A percentile compares a stretch with the other conserved stretches of the same genome.
These are phyloP conservation scores for Amphipoea lucens DNA, from an alignment of 2,888 invertebrate genomes.

Conservation along the genomic window DNA sequence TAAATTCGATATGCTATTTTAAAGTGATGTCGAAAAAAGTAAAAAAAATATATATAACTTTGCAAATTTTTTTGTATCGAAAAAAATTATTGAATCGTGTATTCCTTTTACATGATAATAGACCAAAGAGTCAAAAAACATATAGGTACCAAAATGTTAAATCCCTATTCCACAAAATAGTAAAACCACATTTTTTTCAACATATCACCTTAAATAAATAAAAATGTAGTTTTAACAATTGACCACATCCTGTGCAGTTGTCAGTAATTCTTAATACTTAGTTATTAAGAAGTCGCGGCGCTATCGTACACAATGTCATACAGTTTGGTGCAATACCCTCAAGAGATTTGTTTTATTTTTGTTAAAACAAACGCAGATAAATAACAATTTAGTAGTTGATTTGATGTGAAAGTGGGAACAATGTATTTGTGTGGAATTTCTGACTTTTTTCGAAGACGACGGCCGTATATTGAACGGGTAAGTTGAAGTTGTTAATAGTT, in stretches of 20 bases:
- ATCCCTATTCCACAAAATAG: too few relatives aligned
- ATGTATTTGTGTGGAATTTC: slow-evolving; percentile 86
- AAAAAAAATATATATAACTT: too few relatives aligned
- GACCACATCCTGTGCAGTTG: slow-evolving; percentile 60
- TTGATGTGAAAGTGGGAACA: slow-evolving; percentile 49
- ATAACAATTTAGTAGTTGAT: slow-evolving; percentile 32
- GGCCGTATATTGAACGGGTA: slow-evolving; percentile 81
- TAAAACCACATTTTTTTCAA: too few relatives aligned
- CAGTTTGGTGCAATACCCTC: slow-evolving; percentile 70
- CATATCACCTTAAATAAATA: background rate
- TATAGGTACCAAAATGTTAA: too few relatives aligned
- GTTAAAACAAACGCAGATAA: slow-evolving; percentile 43
- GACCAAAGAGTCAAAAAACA: too few relatives aligned
- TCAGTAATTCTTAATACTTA: slow-evolving; percentile 51
- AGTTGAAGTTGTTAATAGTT: slow-evolving; percentile 56
- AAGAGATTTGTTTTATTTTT: slow-evolving; percentile 58
- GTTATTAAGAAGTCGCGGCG: slow-evolving; percentile 64
- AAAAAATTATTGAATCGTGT: too few relatives aligned
- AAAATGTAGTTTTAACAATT: slow-evolving; percentile 19
- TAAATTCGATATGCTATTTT: too few relatives aligned
- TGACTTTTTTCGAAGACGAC: slow-evolving; percentile 80
- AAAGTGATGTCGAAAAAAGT: too few relatives aligned
- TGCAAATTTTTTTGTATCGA: too few relatives aligned
- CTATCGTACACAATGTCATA: slow-evolving; percentile 67
- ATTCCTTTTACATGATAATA: too few relatives aligned